These are phyloP conservation scores for Speoplatyrhinus poulsoni DNA, from an alignment of 2,113 vertebrate species.

Conservation along the genomic window DNA sequence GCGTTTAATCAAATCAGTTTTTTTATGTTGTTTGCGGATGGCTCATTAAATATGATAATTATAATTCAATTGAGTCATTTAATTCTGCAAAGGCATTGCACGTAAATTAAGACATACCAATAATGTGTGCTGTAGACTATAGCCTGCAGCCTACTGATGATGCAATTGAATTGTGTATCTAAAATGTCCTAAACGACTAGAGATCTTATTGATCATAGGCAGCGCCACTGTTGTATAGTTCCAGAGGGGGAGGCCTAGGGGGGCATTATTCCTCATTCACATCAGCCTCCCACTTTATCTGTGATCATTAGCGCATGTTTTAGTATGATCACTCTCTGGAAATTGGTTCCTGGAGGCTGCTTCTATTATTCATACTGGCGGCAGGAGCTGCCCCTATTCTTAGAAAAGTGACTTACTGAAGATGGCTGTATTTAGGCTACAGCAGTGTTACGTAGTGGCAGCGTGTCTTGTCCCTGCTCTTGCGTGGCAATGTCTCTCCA, in stretches of 20 bases:
- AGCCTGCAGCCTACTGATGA: background rate
- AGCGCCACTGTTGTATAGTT: slow-evolving; percentile 25
- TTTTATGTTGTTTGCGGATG: too few species aligned
- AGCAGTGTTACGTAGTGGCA: slow-evolving; percentile 31
- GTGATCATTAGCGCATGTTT: slow-evolving; percentile 67
- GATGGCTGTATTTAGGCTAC: slow-evolving; percentile 52
- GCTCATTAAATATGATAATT: too few species aligned
- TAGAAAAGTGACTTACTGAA: slow-evolving; percentile 68
- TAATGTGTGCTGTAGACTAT: too few species aligned
- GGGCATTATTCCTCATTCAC: slow-evolving; percentile 62
- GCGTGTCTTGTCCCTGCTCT: background rate
- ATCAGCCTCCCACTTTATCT: slow-evolving; percentile 60
- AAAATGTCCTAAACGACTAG: too few species aligned
- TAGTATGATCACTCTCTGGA: slow-evolving; percentile 66
- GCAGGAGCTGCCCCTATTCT: slow-evolving; percentile 63
- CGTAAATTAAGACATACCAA: background rate
- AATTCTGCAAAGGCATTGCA: background rate
- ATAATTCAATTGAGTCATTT: too few species aligned
- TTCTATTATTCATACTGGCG: slow-evolving; percentile 75
- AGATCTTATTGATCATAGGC: background rate
- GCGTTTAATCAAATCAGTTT: too few species aligned
- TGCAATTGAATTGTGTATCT: background rate
- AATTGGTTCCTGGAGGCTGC: slow-evolving; percentile 70
- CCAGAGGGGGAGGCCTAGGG: slow-evolving; percentile 36
- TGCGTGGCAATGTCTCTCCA: background rate